Evolutionary conservation across 2,797 vertebrate species (phyloP).

Genomic region (Scyliorhinus canicula): DNA sequence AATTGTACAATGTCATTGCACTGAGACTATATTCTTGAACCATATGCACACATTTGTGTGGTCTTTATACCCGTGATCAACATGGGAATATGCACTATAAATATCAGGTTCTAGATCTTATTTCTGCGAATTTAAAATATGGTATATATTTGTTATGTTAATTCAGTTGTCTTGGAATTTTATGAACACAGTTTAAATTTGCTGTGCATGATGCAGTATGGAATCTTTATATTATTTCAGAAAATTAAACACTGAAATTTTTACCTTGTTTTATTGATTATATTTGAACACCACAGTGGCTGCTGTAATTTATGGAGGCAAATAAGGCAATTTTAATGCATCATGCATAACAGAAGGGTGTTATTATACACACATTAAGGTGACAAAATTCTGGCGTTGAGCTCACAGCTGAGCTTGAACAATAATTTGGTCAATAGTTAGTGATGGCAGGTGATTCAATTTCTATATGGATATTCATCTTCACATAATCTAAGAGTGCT

Average conservation of each 20-base stretch:
- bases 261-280: background rate
- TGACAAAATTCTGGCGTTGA: background rate
- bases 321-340: background rate
- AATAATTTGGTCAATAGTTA: background rate
- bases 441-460: background rate
- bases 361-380: background rate
- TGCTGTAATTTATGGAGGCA: background rate
- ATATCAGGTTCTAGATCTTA: conserved; percentile 6
- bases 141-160: conserved; percentile 17
- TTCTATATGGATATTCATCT: background rate
- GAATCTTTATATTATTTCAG: conserved; percentile 24
- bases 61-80: background rate
- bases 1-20: background rate
- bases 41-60: background rate
- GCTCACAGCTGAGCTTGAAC: background rate
- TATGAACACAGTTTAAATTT: conserved; percentile 8
- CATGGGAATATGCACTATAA: conserved; percentile 8
- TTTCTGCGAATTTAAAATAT: conserved; percentile 7
- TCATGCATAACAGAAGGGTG: background rate
- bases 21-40: conserved; percentile 19
- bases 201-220: conserved; percentile 18
- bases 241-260: conserved; percentile 36
- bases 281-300: background rate
- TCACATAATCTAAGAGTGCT: background rate
- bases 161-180: conserved; percentile 19